Conservation (phyloP, 2,113 vertebrate species). For the Peromyscus californicus region DNA sequence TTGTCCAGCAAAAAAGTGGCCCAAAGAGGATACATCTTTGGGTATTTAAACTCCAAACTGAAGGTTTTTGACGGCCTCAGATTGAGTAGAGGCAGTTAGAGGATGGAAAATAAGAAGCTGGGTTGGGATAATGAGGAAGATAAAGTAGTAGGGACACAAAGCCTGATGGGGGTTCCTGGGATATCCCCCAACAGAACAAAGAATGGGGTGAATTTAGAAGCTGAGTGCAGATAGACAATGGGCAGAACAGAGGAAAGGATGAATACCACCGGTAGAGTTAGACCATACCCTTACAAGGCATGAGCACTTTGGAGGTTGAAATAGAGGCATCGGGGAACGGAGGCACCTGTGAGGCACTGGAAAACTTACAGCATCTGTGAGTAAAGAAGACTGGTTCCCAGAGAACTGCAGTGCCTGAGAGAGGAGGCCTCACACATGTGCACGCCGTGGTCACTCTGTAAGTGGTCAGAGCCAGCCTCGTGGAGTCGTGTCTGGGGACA, state of each 20-base stretch:
- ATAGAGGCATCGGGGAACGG: neutral
- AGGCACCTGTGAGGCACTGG: too few species aligned
- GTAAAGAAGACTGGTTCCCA: neutral
- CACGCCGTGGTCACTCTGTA: neutral
- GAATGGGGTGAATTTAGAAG: neutral
- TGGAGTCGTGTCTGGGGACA: neutral
- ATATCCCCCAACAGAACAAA: too few species aligned
- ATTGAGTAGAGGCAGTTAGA: neutral
- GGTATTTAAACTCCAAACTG: neutral
- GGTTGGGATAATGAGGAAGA: accelerated
- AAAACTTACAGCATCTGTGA: neutral
- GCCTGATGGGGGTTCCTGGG: neutral
- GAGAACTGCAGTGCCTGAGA: neutral
- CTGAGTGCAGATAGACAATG: neutral
- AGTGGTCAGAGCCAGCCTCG: neutral
- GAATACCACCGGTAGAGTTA: neutral
- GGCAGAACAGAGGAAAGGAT: neutral
- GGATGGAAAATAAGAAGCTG: neutral
- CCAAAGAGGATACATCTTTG: too few species aligned
- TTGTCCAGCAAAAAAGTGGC: neutral
- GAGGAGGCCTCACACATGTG: neutral
- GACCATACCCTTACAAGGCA: neutral
- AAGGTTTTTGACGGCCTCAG: neutral
- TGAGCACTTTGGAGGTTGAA: too few species aligned
- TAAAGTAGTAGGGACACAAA: neutral